Conservation (phyloP, 1,140 invertebrate species). For the Drosophila miranda region DNA sequence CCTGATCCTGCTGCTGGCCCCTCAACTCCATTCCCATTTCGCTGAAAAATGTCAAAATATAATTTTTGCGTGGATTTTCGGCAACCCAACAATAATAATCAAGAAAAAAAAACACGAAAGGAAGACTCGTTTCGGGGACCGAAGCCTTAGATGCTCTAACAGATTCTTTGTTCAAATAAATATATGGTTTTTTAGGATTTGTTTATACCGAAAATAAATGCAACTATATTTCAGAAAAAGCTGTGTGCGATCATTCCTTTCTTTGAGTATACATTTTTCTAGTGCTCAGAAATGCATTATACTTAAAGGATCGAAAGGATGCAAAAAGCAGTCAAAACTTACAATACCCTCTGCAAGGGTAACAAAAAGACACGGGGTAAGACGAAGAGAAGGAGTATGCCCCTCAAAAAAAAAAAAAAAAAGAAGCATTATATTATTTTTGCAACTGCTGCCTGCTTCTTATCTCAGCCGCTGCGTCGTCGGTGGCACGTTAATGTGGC, state of each 20-base stretch:
- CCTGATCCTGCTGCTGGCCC: background rate
- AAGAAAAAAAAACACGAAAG: constrained; percentile 14
- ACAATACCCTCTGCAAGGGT: no score
- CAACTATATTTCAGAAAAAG: no score
- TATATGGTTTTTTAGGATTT: no score
- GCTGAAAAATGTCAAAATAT: constrained; percentile 76
- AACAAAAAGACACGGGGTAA: constrained; percentile 8
- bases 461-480: constrained; percentile 56
- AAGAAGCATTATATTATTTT: constrained; percentile 54
- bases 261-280: no score
- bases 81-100: constrained; percentile 33
- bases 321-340: no score
- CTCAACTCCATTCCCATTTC: constrained; percentile 11
- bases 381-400: background rate
- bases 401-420: constrained; percentile 16
- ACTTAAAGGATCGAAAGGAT: no score
- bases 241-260: no score
- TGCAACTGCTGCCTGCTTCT: constrained; percentile 71
- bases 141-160: no score
- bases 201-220: no score
- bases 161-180: no score
- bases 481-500: constrained; percentile 72
- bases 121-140: constrained; percentile 5
- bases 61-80: constrained; percentile 77
- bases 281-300: no score